Evolutionary conservation across 2,797 vertebrate species (phyloP).

Genomic region (Lepilemur septentrionalis): DNA sequence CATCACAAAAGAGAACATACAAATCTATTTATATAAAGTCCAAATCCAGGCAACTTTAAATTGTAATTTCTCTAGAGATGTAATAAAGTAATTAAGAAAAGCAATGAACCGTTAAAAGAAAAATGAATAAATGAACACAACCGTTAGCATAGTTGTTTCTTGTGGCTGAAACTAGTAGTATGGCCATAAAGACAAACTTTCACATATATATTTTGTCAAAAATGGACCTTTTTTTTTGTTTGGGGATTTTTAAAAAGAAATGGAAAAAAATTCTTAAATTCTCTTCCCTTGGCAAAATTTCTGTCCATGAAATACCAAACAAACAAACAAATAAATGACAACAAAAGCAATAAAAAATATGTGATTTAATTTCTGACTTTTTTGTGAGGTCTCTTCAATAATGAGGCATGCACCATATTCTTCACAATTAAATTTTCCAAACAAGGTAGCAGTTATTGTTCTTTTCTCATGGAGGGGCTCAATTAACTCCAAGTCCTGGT

Average conservation of each 20-base stretch:
- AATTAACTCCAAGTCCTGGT: neutral
- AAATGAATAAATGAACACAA: neutral
- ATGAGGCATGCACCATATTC: no score
- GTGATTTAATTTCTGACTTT: neutral
- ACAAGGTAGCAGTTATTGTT: neutral
- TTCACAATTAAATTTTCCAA: neutral
- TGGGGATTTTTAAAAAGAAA: neutral
- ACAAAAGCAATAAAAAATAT: neutral
- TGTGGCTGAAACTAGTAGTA: neutral
- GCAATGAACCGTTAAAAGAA: neutral
- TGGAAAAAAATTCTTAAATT: neutral
- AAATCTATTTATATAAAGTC: neutral
- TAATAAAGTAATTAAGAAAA: neutral
- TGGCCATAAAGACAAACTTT: neutral
- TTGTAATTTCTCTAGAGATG: neutral
- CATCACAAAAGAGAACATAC: neutral
- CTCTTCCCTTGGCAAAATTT: conserved; percentile 21
- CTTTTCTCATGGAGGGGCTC: neutral
- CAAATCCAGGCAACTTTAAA: neutral
- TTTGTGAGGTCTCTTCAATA: neutral
- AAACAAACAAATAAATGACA: neutral
- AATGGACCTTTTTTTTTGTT: neutral
- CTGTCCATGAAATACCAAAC: neutral
- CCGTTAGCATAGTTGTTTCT: neutral
- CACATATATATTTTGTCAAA: neutral